These are phyloP conservation scores for Pterocles burchelli DNA, from an alignment of 2,113 vertebrate species.

Conservation along the genomic window DNA sequence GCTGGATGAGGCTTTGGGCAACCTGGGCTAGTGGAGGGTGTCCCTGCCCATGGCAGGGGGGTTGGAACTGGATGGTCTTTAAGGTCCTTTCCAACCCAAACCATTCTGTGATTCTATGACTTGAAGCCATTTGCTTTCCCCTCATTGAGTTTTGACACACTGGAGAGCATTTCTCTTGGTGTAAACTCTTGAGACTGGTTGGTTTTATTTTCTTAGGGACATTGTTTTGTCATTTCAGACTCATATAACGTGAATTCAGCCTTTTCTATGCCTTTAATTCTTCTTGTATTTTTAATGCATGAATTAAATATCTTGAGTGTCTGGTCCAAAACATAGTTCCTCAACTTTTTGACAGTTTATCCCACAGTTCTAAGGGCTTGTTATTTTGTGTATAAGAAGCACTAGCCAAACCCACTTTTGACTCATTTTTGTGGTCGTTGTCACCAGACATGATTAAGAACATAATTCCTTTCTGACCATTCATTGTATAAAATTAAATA, in stretches of 20 bases:
- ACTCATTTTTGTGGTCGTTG: constrained; percentile 10
- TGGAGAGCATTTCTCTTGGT: neutral
- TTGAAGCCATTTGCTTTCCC: neutral
- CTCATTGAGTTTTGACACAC: neutral
- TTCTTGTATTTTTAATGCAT: neutral
- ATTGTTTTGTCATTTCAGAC: neutral
- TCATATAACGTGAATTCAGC: neutral
- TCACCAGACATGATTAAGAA: neutral
- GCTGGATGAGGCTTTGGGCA: no score
- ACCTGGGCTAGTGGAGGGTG: no score
- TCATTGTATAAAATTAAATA: neutral
- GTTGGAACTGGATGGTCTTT: no score
- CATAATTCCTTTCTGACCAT: neutral
- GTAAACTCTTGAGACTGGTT: neutral
- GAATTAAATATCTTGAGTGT: neutral
- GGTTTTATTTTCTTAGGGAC: neutral
- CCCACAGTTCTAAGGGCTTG: neutral
- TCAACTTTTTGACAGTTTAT: neutral
- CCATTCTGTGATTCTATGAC: no score
- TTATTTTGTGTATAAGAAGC: neutral
- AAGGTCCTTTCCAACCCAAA: no score
- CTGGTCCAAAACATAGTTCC: neutral
- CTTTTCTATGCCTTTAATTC: neutral
- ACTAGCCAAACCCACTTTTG: neutral
- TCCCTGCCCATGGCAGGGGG: no score